Percentiles rank a stretch among this genome's conserved stretches.
Evolutionary conservation across 2,888 invertebrate genomes (phyloP).

Genomic region (Plagodis pulveraria): DNA sequence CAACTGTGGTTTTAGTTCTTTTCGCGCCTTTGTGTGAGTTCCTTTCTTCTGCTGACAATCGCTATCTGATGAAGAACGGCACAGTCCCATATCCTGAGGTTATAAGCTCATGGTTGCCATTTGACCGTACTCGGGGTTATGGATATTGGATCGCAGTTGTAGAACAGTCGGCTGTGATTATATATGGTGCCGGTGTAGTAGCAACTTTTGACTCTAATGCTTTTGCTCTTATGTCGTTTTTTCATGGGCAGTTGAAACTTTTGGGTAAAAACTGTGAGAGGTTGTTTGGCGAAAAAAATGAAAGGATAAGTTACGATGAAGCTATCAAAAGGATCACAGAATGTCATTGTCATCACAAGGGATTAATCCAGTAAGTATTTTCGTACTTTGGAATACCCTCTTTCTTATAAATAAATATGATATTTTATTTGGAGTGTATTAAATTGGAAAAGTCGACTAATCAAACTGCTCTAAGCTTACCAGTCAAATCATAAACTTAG

Average conservation of each 20-base stretch:
- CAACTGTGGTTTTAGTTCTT: slow-evolving; percentile 62
- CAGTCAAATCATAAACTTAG: too few relatives aligned
- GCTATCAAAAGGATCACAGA: slow-evolving; percentile 54
- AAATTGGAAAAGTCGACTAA: too few relatives aligned
- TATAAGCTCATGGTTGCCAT: slow-evolving; percentile 72
- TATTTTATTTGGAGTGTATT: too few relatives aligned
- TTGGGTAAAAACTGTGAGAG: slow-evolving; percentile 59
- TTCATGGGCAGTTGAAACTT: slow-evolving; percentile 68
- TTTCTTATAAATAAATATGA: neutral
- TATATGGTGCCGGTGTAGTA: slow-evolving; percentile 72
- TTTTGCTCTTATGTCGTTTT: slow-evolving; percentile 71
- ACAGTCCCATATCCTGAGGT: slow-evolving; percentile 65
- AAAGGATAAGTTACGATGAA: slow-evolving; percentile 42
- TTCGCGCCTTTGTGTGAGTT: slow-evolving; percentile 60
- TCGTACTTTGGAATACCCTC: neutral
- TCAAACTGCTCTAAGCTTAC: too few relatives aligned
- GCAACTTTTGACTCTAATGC: slow-evolving; percentile 72
- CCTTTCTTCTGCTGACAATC: slow-evolving; percentile 48
- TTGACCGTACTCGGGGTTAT: slow-evolving; percentile 57
- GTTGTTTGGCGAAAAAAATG: slow-evolving; percentile 52
- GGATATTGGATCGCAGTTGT: slow-evolving; percentile 60
- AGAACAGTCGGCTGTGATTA: slow-evolving; percentile 58
- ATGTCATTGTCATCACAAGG: slow-evolving; percentile 62
- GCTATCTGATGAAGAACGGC: slow-evolving; percentile 50
- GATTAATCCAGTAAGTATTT: slow-evolving; percentile 60